Evolutionary conservation across 2,113 vertebrate genomes (phyloP).

Genomic region (Talpa occidentalis): DNA sequence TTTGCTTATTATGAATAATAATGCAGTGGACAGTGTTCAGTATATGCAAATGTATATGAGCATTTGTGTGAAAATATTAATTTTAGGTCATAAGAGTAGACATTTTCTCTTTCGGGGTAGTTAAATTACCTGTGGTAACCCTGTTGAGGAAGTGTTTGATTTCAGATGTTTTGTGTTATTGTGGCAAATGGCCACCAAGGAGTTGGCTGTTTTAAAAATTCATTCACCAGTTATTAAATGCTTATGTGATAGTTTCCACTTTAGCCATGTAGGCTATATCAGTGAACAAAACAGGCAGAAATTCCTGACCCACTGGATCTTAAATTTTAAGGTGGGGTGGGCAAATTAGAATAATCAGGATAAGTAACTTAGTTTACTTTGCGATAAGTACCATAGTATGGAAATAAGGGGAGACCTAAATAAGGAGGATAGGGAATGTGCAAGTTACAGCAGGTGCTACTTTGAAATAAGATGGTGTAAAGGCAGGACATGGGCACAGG

Average conservation of each 20-base stretch:
- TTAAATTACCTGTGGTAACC: neutral
- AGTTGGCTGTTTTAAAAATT: neutral
- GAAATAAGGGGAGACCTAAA: neutral
- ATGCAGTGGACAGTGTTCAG: neutral
- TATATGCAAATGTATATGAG: neutral
- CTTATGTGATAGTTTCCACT: neutral
- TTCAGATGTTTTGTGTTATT: neutral
- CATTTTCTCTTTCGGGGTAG: neutral
- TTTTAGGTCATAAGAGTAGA: neutral
- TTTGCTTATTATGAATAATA: neutral
- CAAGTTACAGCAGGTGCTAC: neutral
- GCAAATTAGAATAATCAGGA: neutral
- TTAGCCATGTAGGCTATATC: neutral
- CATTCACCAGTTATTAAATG: neutral
- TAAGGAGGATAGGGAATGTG: neutral
- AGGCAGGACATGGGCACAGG: too few relatives aligned
- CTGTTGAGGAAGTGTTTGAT: neutral
- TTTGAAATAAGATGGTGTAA: neutral
- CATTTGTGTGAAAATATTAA: neutral
- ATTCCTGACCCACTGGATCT: neutral
- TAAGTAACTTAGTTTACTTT: neutral
- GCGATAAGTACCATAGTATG: neutral
- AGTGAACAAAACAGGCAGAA: neutral
- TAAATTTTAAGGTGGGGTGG: neutral
- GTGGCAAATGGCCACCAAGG: constrained; percentile 23